Percentiles rank a stretch among this genome's conserved stretches.
Conservation (phyloP, 1,140 invertebrate species). For the Leptopilina boulardi region DNA sequence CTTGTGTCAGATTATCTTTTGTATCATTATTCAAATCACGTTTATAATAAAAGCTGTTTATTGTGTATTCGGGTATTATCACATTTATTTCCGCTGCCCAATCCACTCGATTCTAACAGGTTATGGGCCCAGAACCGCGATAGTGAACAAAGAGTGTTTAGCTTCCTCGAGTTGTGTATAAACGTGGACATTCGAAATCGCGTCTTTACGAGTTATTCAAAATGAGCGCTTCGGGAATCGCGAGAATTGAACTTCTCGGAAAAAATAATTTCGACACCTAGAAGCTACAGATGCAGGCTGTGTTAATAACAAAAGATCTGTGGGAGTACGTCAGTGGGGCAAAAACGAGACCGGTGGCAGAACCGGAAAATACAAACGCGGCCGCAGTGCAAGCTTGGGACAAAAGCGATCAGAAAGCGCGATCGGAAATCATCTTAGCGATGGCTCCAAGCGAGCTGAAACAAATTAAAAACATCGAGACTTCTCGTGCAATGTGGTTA, state of each 20-base stretch:
- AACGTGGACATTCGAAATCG: neutral
- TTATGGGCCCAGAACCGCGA: neutral
- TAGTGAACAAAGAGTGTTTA: neutral
- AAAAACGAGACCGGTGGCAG: neutral
- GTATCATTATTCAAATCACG: too few species aligned
- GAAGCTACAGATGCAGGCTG: constrained; percentile 14
- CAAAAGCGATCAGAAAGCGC: neutral
- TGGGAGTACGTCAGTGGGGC: constrained; percentile 26
- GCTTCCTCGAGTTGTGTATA: neutral
- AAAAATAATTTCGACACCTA: constrained; percentile 29
- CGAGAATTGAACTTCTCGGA: neutral
- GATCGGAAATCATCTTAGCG: neutral
- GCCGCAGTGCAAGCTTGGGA: neutral
- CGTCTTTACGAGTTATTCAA: neutral
- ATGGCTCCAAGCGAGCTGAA: neutral
- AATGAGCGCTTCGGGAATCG: neutral
- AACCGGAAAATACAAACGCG: neutral
- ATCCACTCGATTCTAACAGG: neutral
- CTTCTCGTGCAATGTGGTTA: too few species aligned
- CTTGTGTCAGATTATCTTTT: too few species aligned
- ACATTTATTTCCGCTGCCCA: too few species aligned
- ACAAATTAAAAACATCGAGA: too few species aligned
- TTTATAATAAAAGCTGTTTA: too few species aligned
- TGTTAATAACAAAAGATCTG: neutral
- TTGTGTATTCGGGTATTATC: too few species aligned